A percentile compares a stretch with the other conserved stretches of the same genome.
Evolutionary conservation across 2,888 invertebrate species (phyloP).

Genomic region (Drosophila formosana): DNA sequence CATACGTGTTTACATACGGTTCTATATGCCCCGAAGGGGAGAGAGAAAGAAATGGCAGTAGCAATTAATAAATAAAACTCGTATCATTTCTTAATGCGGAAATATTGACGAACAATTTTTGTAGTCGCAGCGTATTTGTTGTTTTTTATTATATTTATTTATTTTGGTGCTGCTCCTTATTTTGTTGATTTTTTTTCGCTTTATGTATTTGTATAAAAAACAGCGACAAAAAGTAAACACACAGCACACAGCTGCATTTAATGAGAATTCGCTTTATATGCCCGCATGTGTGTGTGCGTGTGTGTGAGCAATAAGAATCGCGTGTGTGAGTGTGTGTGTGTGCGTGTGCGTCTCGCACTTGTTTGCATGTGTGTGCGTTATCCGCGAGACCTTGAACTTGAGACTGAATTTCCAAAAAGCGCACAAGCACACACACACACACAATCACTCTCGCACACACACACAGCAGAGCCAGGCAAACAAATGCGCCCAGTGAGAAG

Average conservation of each 20-base stretch:
- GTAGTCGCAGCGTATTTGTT: conserved; percentile 43
- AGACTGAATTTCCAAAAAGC: conserved; percentile 85
- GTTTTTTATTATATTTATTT: conserved; percentile 22
- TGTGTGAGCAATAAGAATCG: conserved; percentile 50
- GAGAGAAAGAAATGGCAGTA: conserved; percentile 42
- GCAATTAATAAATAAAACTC: conserved; percentile 43
- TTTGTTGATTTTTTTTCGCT: conserved; percentile 28
- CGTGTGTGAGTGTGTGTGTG: conserved; percentile 29
- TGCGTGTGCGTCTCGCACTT: conserved; percentile 56
- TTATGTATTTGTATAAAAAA: conserved; percentile 30
- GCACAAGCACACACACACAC: conserved; percentile 62
- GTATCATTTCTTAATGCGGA: conserved; percentile 77
- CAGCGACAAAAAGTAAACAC: conserved; percentile 58
- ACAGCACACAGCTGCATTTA: conserved; percentile 49
- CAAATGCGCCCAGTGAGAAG: conserved; percentile 44
- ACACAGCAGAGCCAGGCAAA: conserved; percentile 36
- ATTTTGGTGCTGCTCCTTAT: conserved; percentile 28
- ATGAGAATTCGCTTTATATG: conserved; percentile 41
- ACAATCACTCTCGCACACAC: conserved; percentile 31
- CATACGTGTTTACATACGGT: conserved; percentile 2
- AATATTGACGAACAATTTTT: conserved; percentile 67
- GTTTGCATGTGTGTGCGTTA: conserved; percentile 77
- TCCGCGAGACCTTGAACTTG: conserved; percentile 86
- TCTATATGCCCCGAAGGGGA: background rate
- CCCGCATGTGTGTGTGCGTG: conserved; percentile 8